These are phyloP conservation scores for Isurus oxyrinchus DNA, from an alignment of 2,113 vertebrate genomes.

Conservation along the genomic window DNA sequence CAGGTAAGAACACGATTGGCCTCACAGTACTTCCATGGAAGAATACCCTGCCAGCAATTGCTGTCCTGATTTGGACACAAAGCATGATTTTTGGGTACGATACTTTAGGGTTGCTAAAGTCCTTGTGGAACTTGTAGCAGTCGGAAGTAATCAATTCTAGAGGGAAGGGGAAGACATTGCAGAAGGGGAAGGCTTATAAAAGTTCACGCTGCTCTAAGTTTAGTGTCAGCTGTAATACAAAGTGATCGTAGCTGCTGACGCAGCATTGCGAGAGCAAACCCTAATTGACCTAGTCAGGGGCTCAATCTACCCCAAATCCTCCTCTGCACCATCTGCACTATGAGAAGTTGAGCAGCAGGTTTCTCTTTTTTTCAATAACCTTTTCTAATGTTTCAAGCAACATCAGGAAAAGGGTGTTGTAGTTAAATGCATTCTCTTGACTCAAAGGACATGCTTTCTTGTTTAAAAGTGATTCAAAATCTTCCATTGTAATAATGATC, in stretches of 20 bases:
- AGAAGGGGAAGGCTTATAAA: not conserved
- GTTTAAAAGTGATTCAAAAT: slow-evolving; percentile 15
- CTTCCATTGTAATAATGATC: not conserved
- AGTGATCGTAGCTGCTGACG: not conserved
- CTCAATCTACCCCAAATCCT: not conserved
- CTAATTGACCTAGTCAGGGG: not conserved
- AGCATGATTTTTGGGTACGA: not conserved
- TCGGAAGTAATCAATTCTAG: not conserved
- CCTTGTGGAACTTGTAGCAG: not conserved
- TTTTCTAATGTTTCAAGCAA: not conserved
- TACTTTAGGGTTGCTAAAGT: not conserved
- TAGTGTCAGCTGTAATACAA: not conserved
- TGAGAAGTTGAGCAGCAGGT: not conserved
- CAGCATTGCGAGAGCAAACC: not conserved
- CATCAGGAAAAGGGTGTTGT: not conserved
- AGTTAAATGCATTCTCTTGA: slow-evolving; percentile 36
- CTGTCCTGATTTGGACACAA: not conserved
- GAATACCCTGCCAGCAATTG: not conserved
- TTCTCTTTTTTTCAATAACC: not conserved
- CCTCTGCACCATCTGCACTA: not conserved
- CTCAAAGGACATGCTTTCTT: slow-evolving; percentile 37
- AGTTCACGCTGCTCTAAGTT: not conserved
- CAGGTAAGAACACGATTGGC: not conserved
- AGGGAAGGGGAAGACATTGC: not conserved
- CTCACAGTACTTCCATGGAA: not conserved